A percentile compares a stretch with the other conserved stretches of the same genome.
Evolutionary conservation across 92 coral and sea anemone species (phyloP).

Genomic region (Palythoa heliodiscus): DNA sequence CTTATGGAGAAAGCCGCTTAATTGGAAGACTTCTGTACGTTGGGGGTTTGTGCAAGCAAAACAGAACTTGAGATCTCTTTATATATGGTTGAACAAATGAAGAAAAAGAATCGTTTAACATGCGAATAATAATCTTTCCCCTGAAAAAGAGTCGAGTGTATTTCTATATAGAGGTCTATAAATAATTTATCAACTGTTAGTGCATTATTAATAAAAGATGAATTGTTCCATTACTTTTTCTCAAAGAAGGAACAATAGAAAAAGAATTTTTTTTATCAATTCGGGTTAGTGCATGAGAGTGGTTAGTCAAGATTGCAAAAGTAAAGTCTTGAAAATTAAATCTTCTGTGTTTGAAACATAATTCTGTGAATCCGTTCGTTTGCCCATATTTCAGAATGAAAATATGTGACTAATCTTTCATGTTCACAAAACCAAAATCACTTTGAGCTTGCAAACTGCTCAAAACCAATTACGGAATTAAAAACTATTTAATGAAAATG

Average conservation of each 20-base stretch:
- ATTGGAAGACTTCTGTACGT: slow-evolving; percentile 26
- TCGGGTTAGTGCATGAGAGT: background rate
- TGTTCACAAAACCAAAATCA: background rate
- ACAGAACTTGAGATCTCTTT: slow-evolving; percentile 17
- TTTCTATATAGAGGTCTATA: background rate
- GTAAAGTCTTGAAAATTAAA: too few species aligned
- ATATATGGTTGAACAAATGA: slow-evolving; percentile 16
- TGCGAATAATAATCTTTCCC: background rate
- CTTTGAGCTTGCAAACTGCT: background rate
- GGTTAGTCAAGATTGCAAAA: background rate
- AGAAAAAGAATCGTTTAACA: slow-evolving; percentile 3
- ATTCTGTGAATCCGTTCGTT: background rate
- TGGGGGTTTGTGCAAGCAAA: slow-evolving; percentile 3
- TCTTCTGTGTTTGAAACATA: background rate
- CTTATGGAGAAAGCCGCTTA: slow-evolving; percentile 38
- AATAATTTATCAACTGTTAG: background rate
- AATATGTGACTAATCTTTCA: background rate
- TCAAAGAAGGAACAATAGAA: background rate
- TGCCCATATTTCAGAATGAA: background rate
- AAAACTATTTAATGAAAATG: background rate
- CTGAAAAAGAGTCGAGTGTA: background rate
- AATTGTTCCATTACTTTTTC: background rate
- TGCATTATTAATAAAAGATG: background rate
- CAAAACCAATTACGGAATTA: background rate
- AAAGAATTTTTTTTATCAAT: background rate